Base-by-base conservation (phyloP, 2,797 vertebrate genomes). In the Lepilemur septentrionalis region DNA sequence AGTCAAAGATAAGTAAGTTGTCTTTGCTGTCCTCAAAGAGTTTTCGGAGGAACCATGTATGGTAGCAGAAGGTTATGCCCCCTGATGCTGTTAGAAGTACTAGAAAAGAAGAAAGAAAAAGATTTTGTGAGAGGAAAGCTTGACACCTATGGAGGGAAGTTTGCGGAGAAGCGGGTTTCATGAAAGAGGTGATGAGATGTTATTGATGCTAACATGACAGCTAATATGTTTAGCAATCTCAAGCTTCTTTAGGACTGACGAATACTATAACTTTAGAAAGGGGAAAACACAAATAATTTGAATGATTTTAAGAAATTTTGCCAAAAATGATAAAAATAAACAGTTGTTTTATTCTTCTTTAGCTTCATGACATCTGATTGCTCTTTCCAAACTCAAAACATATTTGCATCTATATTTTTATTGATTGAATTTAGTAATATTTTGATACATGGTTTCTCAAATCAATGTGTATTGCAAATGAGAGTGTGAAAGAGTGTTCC, bases 301-400 rank as follows among this genome's bases (percentile, higher is more conserved):
- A 86, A 91, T 30, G 13, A 79, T 82, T 50, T 93, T 79, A 82
- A 93, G 59, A 69, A 90, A 93, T 14, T 13, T 93, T 84, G 2
- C n/a, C 43, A 43, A 5, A 48, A 69, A 67, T 65, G 17, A 28
- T 55, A 52, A 12, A 92, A 70, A 7, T 84, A 91, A 57, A 35
- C 20, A 79, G 3, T 80, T 72, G 30, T 17, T 93, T 63, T 63
- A 55, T 65, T 46, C 20, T 48, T 41, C 4, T 81, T 75, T 69
- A 79, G 28, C 15, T 52, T 84, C 17, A 52, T 41, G 30, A 28
- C 3, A 61, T 84, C 18, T 57, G 87, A 87, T 23, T 90, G 6
- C 25, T 30, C 13, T 91, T 91, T 76, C n/a, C 10, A 94, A 92
- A 87, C 70, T 89, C 38, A 84, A 79, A 89, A 84, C 2, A 2